A percentile compares a stretch with the other conserved stretches of the same genome.
Evolutionary conservation across 2,113 vertebrate genomes (phyloP).

Genomic region (Promerops cafer): DNA sequence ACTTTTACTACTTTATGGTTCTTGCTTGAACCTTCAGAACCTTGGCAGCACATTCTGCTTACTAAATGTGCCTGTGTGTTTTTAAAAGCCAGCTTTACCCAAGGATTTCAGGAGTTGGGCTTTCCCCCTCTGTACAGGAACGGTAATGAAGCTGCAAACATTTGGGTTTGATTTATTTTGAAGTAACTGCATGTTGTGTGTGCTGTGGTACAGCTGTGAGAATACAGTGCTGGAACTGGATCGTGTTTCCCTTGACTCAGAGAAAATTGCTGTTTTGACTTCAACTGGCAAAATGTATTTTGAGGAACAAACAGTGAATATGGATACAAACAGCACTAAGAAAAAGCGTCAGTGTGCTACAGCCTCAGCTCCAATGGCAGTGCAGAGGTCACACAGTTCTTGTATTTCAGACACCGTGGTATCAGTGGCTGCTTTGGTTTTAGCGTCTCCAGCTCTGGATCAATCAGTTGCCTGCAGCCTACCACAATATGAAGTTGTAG

Average conservation of each 20-base stretch:
- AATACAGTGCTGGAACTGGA: background rate
- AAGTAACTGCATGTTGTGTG: background rate
- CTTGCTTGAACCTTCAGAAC: background rate
- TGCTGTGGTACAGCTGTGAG: background rate
- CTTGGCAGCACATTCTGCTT: background rate
- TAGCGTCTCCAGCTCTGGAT: background rate
- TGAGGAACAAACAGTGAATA: background rate
- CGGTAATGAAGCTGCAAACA: background rate
- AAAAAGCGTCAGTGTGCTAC: background rate
- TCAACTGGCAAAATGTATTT: background rate
- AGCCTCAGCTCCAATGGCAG: background rate
- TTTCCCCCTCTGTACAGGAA: background rate
- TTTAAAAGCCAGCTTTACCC: background rate
- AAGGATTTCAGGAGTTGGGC: background rate
- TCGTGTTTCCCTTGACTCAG: background rate
- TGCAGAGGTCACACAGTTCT: background rate
- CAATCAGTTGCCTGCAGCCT: background rate
- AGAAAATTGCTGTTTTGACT: background rate
- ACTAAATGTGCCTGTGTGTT: background rate
- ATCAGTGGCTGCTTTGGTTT: background rate
- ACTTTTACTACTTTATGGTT: background rate
- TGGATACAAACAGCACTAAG: background rate
- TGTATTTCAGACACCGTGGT: fast-evolving
- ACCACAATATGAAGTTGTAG: background rate
- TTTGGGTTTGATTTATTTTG: background rate